Evolutionary conservation across 1,140 invertebrate species (phyloP).

Genomic region (Zaprionus nigranus): DNA sequence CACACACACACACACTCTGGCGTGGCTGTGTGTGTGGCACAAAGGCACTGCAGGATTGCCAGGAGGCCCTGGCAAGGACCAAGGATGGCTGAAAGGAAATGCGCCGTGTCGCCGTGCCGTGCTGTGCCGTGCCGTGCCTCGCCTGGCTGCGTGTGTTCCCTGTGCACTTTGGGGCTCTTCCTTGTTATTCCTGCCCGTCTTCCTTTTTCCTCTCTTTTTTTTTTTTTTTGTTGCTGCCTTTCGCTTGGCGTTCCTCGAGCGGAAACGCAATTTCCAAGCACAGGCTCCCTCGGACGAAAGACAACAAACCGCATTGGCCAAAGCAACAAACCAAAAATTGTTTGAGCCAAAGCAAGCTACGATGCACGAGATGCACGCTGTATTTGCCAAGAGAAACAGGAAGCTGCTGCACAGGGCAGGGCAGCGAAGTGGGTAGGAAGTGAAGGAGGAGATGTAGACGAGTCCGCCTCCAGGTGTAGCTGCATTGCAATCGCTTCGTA

Average conservation of each 20-base stretch:
- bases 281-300: slow-evolving; percentile 44
- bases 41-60: slow-evolving; percentile 38
- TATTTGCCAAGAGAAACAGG: slow-evolving; percentile 9
- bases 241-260: slow-evolving; percentile 52
- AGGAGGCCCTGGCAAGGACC: slow-evolving; percentile 21
- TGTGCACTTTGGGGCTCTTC: slow-evolving; percentile 7
- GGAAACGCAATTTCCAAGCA: slow-evolving; percentile 80
- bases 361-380: slow-evolving; percentile 13
- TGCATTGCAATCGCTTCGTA: slow-evolving; percentile 7
- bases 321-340: slow-evolving; percentile 77
- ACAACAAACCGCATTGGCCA: slow-evolving; percentile 70
- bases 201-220: background rate
- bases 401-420: slow-evolving; percentile 16
- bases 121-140: background rate
- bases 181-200: slow-evolving; percentile 17
- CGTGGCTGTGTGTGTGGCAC: slow-evolving; percentile 11
- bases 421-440: too few species aligned
- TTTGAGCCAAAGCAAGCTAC: slow-evolving; percentile 69
- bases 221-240: slow-evolving; percentile 13
- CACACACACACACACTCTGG: background rate
- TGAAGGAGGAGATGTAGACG: background rate
- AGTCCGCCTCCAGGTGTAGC: background rate
- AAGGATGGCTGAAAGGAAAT: slow-evolving; percentile 47
- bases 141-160: background rate
- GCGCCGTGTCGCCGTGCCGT: slow-evolving; percentile 38